Evolutionary conservation across 2,797 vertebrate genomes (phyloP).

Genomic region (Lophius americanus): DNA sequence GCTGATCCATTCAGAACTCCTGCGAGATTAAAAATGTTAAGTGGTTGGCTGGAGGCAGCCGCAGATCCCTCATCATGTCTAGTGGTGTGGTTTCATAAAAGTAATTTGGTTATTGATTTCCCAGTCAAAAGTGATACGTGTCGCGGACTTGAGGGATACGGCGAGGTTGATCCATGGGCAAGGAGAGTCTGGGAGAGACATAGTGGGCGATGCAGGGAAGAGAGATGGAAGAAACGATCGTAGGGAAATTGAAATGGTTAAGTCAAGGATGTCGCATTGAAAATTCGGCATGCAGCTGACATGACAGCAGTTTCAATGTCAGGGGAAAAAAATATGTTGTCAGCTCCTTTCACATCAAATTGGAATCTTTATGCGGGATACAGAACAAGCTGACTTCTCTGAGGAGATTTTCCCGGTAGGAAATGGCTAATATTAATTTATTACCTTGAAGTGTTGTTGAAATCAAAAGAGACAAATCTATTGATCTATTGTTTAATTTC

Average conservation of each 20-base stretch:
- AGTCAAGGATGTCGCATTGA: slow-evolving; percentile 29
- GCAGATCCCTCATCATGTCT: slow-evolving; percentile 61
- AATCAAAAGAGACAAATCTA: no score
- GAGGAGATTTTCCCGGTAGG: slow-evolving; percentile 12
- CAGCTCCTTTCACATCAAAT: slow-evolving; percentile 18
- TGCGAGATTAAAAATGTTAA: slow-evolving; percentile 76
- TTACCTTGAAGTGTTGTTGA: no score
- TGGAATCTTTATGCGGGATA: slow-evolving; percentile 6
- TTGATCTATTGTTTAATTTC: no score
- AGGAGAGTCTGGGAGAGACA: slow-evolving; percentile 44
- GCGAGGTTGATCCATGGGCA: slow-evolving; percentile 52
- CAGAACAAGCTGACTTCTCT: slow-evolving; percentile 9
- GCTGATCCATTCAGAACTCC: slow-evolving; percentile 66
- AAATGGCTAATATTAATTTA: background rate
- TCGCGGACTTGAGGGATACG: slow-evolving; percentile 55
- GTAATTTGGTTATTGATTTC: slow-evolving; percentile 77
- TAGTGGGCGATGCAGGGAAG: slow-evolving; percentile 22
- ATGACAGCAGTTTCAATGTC: slow-evolving; percentile 32
- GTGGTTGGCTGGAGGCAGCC: slow-evolving; percentile 62
- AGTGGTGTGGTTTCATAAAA: slow-evolving; percentile 73
- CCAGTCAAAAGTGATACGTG: slow-evolving; percentile 73
- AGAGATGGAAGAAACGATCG: background rate
- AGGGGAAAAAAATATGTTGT: slow-evolving; percentile 16
- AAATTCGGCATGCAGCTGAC: background rate
- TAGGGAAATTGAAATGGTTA: slow-evolving; percentile 34